Percentiles rank a stretch among this genome's conserved stretches.
These are phyloP conservation scores for Frieseomelitta varia DNA, from an alignment of 1,140 invertebrate species.

Conservation along the genomic window DNA sequence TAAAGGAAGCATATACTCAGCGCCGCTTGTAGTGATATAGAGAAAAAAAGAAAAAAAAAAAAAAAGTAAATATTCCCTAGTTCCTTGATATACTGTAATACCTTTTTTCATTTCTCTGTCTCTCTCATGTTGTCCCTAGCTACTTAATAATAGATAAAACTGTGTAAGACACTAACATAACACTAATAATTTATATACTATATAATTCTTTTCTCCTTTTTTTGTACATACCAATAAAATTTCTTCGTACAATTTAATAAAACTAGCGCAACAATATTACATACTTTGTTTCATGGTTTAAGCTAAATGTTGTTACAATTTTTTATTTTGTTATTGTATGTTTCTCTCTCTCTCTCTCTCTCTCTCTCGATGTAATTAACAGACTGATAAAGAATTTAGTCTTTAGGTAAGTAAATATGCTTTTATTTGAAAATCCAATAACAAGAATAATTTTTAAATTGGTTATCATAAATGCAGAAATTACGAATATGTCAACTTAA, in stretches of 20 bases:
- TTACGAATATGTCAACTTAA: background rate
- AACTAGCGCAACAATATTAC: conserved; percentile 60
- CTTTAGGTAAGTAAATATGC: background rate
- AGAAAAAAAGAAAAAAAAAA: background rate
- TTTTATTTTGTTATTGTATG: background rate
- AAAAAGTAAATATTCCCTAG: conserved; percentile 62
- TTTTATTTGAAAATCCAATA: conserved; percentile 20
- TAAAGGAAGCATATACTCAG: conserved; percentile 60
- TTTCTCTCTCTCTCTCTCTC: no score
- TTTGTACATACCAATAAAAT: conserved; percentile 74
- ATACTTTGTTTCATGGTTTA: conserved; percentile 46
- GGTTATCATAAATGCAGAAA: background rate
- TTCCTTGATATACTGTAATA: conserved; percentile 60
- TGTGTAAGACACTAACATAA: conserved; percentile 55
- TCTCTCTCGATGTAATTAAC: background rate
- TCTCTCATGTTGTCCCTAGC: conserved; percentile 51
- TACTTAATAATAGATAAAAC: conserved; percentile 58
- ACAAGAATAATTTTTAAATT: conserved; percentile 28
- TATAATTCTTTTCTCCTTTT: conserved; percentile 61
- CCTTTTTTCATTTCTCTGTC: conserved; percentile 48
- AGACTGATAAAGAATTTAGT: background rate
- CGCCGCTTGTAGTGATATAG: conserved; percentile 67
- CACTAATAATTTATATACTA: conserved; percentile 69
- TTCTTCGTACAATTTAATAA: conserved; percentile 69
- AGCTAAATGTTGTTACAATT: background rate